phyloP scores from a whole-genome alignment of 2,797 vertebrate species.

The Champsocephalus esox region DNA sequence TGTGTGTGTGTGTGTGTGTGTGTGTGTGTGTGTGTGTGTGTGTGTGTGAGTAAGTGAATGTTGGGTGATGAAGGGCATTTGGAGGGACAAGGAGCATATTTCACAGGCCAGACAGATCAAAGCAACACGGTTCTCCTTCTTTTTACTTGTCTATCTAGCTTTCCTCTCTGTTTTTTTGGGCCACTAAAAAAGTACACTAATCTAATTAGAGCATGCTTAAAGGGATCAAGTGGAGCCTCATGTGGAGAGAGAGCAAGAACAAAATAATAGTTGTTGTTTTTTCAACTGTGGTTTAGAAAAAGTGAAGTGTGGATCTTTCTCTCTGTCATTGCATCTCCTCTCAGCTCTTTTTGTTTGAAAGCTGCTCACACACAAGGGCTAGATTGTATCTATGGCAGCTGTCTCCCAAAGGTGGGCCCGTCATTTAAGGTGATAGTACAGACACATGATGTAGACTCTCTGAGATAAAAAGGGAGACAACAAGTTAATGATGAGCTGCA shows the following conservation, averaged over 20 bases:
- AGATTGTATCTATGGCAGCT: slow-evolving; percentile 51
- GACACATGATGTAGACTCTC: not conserved
- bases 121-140: slow-evolving; percentile 49
- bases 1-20: no score
- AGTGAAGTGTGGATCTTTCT: slow-evolving; percentile 16
- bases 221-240: slow-evolving; percentile 74
- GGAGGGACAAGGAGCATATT: slow-evolving; percentile 59
- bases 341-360: slow-evolving; percentile 38
- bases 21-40: no score
- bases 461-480: not conserved
- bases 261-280: not conserved
- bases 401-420: slow-evolving; percentile 13
- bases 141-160: slow-evolving; percentile 27
- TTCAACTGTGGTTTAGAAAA: slow-evolving; percentile 43
- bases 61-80: slow-evolving; percentile 63
- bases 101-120: slow-evolving; percentile 72
- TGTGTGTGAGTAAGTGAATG: slow-evolving; percentile 21
- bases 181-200: slow-evolving; percentile 75
- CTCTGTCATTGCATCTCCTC: slow-evolving; percentile 19
- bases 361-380: slow-evolving; percentile 19
- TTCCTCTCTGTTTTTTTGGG: slow-evolving; percentile 49
- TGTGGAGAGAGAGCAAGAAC: slow-evolving; percentile 35
- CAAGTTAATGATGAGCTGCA: slow-evolving; percentile 16
- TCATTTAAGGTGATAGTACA: slow-evolving; percentile 27
- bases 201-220: slow-evolving; percentile 76